phyloP scores from a whole-genome alignment of 2,113 vertebrate species.

The Spea bombifrons region DNA sequence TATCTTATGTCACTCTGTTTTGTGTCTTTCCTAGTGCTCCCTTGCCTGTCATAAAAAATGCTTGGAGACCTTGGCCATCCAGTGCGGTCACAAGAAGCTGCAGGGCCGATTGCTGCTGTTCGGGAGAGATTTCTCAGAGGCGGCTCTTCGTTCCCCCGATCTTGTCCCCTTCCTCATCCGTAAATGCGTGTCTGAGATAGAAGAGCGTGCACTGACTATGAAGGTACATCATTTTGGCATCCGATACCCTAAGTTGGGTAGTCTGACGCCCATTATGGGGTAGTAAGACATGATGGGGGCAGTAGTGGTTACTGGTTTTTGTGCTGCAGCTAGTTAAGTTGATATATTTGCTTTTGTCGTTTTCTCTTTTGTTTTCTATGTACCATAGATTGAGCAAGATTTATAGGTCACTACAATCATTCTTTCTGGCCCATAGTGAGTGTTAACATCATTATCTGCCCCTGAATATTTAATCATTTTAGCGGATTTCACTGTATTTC shows the following conservation, averaged over 20 bases:
- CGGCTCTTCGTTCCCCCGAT: slow-evolving; percentile 64
- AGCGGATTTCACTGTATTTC: neutral
- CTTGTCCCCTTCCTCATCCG: slow-evolving; percentile 88
- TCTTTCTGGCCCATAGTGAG: too few species aligned
- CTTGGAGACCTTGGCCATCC: slow-evolving; percentile 91
- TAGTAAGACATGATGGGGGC: too few species aligned
- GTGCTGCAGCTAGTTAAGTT: too few species aligned
- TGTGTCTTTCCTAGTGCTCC: slow-evolving; percentile 72
- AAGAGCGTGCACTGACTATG: slow-evolving; percentile 81
- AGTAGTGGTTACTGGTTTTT: too few species aligned
- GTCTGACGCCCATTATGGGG: too few species aligned
- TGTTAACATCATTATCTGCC: too few species aligned
- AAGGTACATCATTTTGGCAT: slow-evolving; percentile 68
- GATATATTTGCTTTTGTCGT: too few species aligned
- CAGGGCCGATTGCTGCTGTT: slow-evolving; percentile 92
- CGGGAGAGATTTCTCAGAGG: slow-evolving; percentile 78
- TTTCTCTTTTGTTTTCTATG: too few species aligned
- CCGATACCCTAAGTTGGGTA: too few species aligned
- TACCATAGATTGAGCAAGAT: too few species aligned
- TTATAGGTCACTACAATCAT: too few species aligned
- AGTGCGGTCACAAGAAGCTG: slow-evolving; percentile 93
- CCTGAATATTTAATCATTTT: too few species aligned
- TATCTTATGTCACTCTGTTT: neutral
- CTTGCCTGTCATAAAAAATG: slow-evolving; percentile 96
- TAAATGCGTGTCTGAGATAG: slow-evolving; percentile 87